phyloP scores from a whole-genome alignment of 2,113 vertebrate species.

The Tenrec ecaudatus region DNA sequence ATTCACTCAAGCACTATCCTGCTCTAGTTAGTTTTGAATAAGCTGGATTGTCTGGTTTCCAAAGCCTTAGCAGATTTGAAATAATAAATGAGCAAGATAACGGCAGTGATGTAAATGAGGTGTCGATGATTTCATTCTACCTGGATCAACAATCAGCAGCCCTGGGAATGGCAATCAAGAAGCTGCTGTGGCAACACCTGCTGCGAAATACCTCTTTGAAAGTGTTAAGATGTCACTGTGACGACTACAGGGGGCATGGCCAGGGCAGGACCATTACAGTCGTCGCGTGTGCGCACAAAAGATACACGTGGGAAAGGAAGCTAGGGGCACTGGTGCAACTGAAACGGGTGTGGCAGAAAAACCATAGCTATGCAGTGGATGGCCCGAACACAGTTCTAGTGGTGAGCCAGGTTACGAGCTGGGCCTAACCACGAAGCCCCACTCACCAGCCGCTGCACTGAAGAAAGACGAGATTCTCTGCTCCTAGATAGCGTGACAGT shows the following conservation, averaged over 20 bases:
- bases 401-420: no score
- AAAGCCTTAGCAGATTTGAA: background rate
- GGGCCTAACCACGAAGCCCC: no score
- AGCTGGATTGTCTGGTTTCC: background rate
- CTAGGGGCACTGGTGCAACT: background rate
- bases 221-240: background rate
- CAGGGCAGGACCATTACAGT: background rate
- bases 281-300: background rate
- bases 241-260: background rate
- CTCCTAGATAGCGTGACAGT: no score
- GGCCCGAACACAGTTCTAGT: background rate
- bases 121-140: background rate
- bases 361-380: background rate
- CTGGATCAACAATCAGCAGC: background rate
- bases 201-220: background rate
- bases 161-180: background rate
- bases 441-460: no score
- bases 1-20: constrained; percentile 20
- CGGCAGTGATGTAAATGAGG: background rate
- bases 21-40: constrained; percentile 31
- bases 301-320: background rate
- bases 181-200: background rate
- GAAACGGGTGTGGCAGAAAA: background rate
- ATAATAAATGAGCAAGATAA: constrained; percentile 34
- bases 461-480: no score